These are phyloP conservation scores for Pao palembangensis DNA, from an alignment of 2,113 vertebrate species.

Conservation along the genomic window DNA sequence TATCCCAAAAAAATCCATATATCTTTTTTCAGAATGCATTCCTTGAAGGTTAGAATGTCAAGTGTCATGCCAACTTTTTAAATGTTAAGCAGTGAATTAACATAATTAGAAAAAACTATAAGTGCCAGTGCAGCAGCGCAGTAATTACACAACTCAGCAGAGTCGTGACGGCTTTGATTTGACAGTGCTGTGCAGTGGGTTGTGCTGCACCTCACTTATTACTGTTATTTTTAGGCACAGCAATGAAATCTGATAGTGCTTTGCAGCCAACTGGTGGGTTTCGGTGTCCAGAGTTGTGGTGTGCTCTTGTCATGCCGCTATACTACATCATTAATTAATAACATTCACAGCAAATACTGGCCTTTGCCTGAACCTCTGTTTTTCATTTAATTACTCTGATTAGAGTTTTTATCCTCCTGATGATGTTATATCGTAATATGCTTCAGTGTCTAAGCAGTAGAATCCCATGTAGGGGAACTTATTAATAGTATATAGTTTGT, in stretches of 20 bases:
- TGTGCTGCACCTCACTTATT: conserved; percentile 23
- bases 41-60: neutral
- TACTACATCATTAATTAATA: conserved; percentile 28
- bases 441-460: conserved; percentile 10
- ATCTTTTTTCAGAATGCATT: conserved; percentile 1
- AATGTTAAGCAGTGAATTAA: conserved; percentile 3
- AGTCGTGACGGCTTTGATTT: conserved; percentile 25
- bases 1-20: too few species aligned
- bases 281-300: conserved; percentile 23
- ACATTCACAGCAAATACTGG: conserved; percentile 23
- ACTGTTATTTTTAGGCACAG: conserved; percentile 31
- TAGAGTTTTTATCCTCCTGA: conserved; percentile 31
- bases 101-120: conserved; percentile 8
- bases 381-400: conserved; percentile 44
- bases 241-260: conserved; percentile 29
- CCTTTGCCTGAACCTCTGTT: conserved; percentile 12
- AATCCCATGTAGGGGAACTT: neutral
- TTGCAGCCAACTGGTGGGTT: conserved; percentile 28
- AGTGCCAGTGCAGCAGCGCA: neutral
- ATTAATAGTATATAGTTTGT: conserved; percentile 10
- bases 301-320: conserved; percentile 9
- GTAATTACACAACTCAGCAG: conserved; percentile 23
- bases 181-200: conserved; percentile 21
- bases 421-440: conserved; percentile 28
- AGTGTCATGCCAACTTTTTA: neutral